Conservation (phyloP, 2,888 invertebrate species). For the Drosophila nigritarsus region DNA sequence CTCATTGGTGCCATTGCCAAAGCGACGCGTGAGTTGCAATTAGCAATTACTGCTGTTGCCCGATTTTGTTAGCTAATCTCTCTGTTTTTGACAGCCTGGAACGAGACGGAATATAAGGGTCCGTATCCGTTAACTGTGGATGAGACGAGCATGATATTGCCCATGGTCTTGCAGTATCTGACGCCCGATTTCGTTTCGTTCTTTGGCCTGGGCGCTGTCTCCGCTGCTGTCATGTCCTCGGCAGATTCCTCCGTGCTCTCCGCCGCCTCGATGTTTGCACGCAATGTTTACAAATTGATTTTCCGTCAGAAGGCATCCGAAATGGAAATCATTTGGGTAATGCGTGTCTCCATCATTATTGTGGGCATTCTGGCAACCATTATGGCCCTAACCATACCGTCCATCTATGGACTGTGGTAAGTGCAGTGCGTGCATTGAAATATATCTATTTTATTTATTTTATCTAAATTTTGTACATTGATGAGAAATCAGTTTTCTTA, state of each 20-base stretch:
- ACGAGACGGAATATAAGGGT: conserved; percentile 94
- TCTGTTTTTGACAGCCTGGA: conserved; percentile 91
- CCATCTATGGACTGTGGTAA: conserved; percentile 98
- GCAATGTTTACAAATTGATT: conserved; percentile 98
- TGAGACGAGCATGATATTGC: conserved; percentile 97
- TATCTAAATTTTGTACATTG: background rate
- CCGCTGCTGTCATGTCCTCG: conserved; percentile 99
- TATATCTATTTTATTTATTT: no score
- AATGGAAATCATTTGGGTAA: conserved; percentile 98
- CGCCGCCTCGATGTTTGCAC: conserved; percentile 99
- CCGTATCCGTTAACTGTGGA: conserved; percentile 90
- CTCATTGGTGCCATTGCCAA: conserved; percentile 98
- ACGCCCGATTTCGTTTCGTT: conserved; percentile 98
- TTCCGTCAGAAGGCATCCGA: conserved; percentile 98
- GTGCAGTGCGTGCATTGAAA: no score
- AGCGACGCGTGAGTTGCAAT: conserved; percentile 91
- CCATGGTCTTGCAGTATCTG: conserved; percentile 97
- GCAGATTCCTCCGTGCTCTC: conserved; percentile 99
- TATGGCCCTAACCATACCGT: conserved; percentile 98
- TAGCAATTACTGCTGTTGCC: no score
- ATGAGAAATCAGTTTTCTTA: background rate
- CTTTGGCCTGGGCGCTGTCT: conserved; percentile 98
- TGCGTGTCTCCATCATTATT: conserved; percentile 95
- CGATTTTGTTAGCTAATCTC: background rate
- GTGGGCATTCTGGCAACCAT: conserved; percentile 96